Evolutionary conservation across 2,113 vertebrate genomes (phyloP).

Genomic region (Turdus rufiventris): DNA sequence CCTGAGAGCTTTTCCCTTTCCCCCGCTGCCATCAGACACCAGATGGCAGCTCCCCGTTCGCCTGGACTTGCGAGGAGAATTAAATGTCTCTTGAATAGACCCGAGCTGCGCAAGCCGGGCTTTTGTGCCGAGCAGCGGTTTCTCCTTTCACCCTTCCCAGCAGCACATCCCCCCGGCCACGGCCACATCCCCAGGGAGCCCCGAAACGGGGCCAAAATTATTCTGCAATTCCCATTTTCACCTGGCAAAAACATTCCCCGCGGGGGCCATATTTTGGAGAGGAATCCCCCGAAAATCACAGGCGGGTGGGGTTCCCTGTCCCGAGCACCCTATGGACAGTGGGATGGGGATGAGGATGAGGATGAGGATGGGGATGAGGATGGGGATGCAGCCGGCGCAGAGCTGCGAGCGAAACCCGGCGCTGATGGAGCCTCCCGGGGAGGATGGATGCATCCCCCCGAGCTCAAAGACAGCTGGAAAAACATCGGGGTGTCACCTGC

Average conservation of each 20-base stretch:
- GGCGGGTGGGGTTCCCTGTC: too few relatives aligned
- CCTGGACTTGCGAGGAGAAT: neutral
- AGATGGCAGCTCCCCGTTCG: conserved; percentile 29
- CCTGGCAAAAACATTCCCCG: rapidly evolving
- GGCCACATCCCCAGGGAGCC: neutral
- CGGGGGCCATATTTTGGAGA: rapidly evolving
- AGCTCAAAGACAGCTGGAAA: rapidly evolving
- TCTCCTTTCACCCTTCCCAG: neutral
- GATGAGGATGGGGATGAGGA: too few relatives aligned
- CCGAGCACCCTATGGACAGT: rapidly evolving
- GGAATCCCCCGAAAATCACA: neutral
- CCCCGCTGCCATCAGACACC: conserved; percentile 26
- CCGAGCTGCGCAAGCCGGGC: neutral
- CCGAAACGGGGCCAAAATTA: rapidly evolving
- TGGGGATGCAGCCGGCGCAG: neutral
- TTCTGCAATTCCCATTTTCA: neutral
- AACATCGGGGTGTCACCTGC: neutral
- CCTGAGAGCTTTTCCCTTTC: neutral
- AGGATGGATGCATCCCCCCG: rapidly evolving
- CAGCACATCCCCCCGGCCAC: rapidly evolving
- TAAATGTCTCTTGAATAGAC: neutral
- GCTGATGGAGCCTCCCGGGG: neutral
- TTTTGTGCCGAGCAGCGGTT: neutral
- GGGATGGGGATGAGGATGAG: neutral
- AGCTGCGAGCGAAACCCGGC: too few relatives aligned